Evolutionary conservation across 2,113 vertebrate species (phyloP).

Genomic region (Sorex araneus): DNA sequence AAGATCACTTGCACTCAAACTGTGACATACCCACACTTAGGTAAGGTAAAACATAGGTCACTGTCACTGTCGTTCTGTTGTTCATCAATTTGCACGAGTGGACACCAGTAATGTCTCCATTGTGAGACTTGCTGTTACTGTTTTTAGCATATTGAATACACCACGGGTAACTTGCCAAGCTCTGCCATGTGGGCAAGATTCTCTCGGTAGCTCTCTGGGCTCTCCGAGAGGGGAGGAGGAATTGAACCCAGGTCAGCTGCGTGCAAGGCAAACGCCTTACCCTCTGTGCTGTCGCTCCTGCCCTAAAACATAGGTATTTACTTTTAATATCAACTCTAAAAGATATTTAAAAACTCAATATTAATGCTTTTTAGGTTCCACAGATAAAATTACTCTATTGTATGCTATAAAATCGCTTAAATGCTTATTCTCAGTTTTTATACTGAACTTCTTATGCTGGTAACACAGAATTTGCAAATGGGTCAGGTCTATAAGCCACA

Average conservation of each 20-base stretch:
- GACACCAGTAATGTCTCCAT: too few species aligned
- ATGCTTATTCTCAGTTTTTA: not conserved
- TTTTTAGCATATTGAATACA: too few species aligned
- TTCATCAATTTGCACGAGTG: too few species aligned
- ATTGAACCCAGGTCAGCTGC: too few species aligned
- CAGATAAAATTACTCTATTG: not conserved
- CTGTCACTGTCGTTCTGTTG: too few species aligned
- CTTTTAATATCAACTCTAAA: constrained; percentile 16
- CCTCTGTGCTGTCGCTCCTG: too few species aligned
- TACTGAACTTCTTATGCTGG: not conserved
- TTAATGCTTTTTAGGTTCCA: not conserved
- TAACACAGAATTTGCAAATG: not conserved
- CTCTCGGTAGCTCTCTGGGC: too few species aligned
- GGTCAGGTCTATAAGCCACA: not conserved
- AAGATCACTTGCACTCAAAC: not conserved
- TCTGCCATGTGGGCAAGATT: too few species aligned
- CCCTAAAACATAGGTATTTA: not conserved
- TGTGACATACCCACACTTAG: not conserved
- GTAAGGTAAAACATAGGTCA: not conserved
- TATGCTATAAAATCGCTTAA: not conserved
- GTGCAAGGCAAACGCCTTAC: too few species aligned
- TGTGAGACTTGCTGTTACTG: too few species aligned
- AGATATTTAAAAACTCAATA: not conserved
- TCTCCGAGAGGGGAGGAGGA: too few species aligned
- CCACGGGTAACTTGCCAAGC: too few species aligned